These are phyloP conservation scores for Camarhynchus parvulus DNA, from an alignment of 2,113 vertebrate genomes.

Conservation along the genomic window DNA sequence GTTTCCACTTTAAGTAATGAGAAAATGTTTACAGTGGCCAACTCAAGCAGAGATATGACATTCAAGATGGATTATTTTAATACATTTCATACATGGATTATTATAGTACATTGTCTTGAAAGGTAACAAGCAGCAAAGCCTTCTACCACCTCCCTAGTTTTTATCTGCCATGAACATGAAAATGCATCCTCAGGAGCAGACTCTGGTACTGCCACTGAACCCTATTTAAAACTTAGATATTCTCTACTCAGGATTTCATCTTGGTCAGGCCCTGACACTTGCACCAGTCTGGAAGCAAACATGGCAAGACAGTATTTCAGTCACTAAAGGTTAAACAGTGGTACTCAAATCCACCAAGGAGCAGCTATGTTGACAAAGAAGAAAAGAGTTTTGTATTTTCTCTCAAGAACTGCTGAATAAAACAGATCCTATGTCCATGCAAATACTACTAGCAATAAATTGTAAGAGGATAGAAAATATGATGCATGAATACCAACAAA, in stretches of 20 bases:
- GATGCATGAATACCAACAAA: neutral
- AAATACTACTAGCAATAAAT: slow-evolving; percentile 11
- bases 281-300: neutral
- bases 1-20: neutral
- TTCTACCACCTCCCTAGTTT: neutral
- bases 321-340: neutral
- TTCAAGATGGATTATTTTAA: neutral
- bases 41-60: neutral
- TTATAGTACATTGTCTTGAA: neutral
- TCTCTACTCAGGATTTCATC: neutral
- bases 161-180: neutral
- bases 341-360: neutral
- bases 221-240: neutral
- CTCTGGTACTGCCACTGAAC: neutral
- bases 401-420: neutral
- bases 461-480: neutral
- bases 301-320: neutral
- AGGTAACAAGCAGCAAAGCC: neutral
- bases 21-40: neutral
- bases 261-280: neutral
- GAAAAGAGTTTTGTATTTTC: neutral
- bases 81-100: neutral
- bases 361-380: neutral
- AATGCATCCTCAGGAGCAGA: neutral
- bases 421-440: neutral